Evolutionary conservation across 2,888 invertebrate species (phyloP).

Genomic region (Galeruca laticollis): DNA sequence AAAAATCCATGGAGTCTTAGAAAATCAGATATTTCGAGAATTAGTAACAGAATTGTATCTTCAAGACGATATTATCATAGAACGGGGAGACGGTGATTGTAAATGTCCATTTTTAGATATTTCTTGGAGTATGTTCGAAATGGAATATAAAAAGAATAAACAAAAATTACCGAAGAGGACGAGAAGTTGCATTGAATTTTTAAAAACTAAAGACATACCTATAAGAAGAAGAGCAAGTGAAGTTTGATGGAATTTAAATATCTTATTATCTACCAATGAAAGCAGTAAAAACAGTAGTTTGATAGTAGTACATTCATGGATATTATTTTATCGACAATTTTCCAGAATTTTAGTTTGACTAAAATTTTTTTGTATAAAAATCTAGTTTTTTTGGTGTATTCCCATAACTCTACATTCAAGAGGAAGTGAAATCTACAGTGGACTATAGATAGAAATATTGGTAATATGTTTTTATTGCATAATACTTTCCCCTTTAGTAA

Average conservation of each 20-base stretch:
- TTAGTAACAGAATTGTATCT: slow-evolving; percentile 30
- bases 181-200: slow-evolving; percentile 23
- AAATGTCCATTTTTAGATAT: slow-evolving; percentile 22
- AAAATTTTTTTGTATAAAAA: no score
- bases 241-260: slow-evolving; percentile 2
- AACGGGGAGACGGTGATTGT: slow-evolving; percentile 35
- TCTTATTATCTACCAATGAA: no score
- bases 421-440: no score
- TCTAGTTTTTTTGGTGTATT: no score
- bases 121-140: slow-evolving; percentile 4
- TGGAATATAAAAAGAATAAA: neutral
- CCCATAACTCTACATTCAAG: no score
- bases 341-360: no score
- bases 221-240: slow-evolving; percentile 27
- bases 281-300: no score
- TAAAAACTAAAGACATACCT: neutral
- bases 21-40: slow-evolving; percentile 28
- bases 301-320: no score
- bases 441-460: no score
- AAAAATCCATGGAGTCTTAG: slow-evolving; percentile 21
- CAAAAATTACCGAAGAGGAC: slow-evolving; percentile 15
- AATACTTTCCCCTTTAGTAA: no score
- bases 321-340: no score
- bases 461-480: no score
- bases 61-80: slow-evolving; percentile 15